Conservation (phyloP, 1,140 invertebrate genomes). For the Aphelenchoides fujianensis region DNA sequence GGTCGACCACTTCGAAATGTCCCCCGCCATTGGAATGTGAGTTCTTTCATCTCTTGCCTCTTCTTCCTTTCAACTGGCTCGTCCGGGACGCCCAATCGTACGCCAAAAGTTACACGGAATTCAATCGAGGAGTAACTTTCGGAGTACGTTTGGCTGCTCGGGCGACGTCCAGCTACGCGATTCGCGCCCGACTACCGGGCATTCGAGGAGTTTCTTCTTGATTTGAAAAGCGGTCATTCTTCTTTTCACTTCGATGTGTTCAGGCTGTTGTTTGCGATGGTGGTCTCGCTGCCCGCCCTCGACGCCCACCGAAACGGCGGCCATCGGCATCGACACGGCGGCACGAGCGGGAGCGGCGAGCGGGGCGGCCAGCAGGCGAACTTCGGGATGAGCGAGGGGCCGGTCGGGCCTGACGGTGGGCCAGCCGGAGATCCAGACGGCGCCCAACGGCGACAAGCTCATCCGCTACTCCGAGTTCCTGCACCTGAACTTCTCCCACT, state of each 20-base stretch:
- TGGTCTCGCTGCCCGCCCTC: not conserved
- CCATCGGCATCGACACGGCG: conserved; percentile 8
- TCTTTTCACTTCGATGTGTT: too few species aligned
- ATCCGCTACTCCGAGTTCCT: not conserved
- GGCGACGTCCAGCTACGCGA: not conserved
- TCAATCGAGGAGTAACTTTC: not conserved
- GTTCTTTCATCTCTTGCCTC: not conserved
- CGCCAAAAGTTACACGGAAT: not conserved
- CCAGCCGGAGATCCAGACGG: too few species aligned
- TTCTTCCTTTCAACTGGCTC: not conserved
- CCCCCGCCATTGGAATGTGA: not conserved
- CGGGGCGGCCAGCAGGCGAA: not conserved
- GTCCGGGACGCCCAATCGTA: not conserved
- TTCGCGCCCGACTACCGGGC: not conserved
- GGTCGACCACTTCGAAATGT: too few species aligned
- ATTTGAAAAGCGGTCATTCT: too few species aligned
- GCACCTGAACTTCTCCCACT: conserved; percentile 3
- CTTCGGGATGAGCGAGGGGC: not conserved
- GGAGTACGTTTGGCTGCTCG: not conserved
- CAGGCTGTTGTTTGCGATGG: not conserved
- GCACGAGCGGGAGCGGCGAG: not conserved
- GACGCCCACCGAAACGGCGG: conserved; percentile 1
- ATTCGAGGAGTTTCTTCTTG: too few species aligned
- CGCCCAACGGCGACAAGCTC: not conserved
- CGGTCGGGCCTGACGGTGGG: not conserved